phyloP scores from a whole-genome alignment of 2,797 vertebrate genomes.

The Hemibagrus guttatus region DNA sequence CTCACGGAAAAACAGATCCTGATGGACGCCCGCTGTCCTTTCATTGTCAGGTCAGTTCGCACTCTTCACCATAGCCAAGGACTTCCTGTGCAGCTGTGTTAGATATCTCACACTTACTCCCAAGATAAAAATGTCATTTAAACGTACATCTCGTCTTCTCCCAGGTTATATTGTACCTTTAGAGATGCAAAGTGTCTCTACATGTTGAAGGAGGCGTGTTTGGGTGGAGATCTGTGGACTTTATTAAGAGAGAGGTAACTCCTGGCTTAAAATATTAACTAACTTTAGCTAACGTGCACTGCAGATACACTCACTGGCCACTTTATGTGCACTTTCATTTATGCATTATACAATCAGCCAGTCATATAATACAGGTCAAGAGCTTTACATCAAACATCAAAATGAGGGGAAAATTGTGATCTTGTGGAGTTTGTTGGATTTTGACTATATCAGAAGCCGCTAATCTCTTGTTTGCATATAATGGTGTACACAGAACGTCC shows the following conservation, averaged over 20 bases:
- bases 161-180: slow-evolving; percentile 73
- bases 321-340: not conserved
- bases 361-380: not conserved
- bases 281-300: not conserved
- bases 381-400: not conserved
- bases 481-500: not conserved
- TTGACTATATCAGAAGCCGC: not conserved
- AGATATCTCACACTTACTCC: not conserved
- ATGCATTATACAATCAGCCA: not conserved
- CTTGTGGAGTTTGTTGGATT: not conserved
- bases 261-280: not conserved
- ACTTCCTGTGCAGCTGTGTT: not conserved
- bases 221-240: slow-evolving; percentile 73
- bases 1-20: slow-evolving; percentile 69
- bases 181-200: slow-evolving; percentile 71
- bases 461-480: not conserved
- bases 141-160: slow-evolving; percentile 3
- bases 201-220: slow-evolving; percentile 76
- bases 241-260: slow-evolving; percentile 74
- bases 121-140: not conserved
- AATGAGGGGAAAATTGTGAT: not conserved
- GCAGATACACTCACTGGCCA: not conserved
- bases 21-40: slow-evolving; percentile 68
- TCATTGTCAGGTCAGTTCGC: slow-evolving; percentile 71
- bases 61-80: not conserved